A percentile compares a stretch with the other conserved stretches of the same genome.
These are phyloP conservation scores for Caloenas nicobarica DNA, from an alignment of 2,113 vertebrate genomes.

Conservation along the genomic window DNA sequence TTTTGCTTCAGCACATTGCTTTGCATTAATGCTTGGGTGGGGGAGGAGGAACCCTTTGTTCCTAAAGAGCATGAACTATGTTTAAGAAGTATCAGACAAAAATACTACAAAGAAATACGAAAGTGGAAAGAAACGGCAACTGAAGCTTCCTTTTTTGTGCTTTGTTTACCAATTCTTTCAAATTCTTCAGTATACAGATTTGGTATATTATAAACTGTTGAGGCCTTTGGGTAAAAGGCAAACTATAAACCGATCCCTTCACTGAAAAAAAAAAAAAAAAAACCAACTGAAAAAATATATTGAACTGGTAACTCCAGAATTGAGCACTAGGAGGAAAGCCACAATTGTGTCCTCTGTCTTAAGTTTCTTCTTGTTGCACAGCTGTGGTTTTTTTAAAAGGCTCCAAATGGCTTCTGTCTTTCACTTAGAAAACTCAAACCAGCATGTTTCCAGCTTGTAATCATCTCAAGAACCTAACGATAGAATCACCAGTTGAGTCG, in stretches of 20 bases:
- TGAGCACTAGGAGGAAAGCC: background rate
- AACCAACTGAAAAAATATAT: background rate
- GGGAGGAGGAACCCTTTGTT: background rate
- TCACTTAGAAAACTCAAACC: background rate
- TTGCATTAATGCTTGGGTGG: background rate
- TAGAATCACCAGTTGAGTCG: background rate
- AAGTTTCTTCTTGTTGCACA: background rate
- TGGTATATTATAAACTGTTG: background rate
- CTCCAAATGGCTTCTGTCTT: background rate
- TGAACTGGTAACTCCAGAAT: background rate
- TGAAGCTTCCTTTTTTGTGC: background rate
- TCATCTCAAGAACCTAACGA: background rate
- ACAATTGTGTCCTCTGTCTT: background rate
- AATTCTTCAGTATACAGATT: background rate
- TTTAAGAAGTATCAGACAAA: background rate
- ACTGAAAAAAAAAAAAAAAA: background rate
- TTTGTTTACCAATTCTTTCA: background rate
- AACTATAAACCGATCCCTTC: background rate
- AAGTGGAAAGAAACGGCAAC: background rate
- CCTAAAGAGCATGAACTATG: background rate
- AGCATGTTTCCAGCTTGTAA: background rate
- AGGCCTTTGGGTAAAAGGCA: background rate
- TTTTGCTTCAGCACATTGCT: background rate
- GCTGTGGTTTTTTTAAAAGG: background rate
- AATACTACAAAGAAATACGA: background rate